These are phyloP conservation scores for Eupristina koningsbergeri DNA, from an alignment of 1,140 invertebrate genomes.

Conservation along the genomic window DNA sequence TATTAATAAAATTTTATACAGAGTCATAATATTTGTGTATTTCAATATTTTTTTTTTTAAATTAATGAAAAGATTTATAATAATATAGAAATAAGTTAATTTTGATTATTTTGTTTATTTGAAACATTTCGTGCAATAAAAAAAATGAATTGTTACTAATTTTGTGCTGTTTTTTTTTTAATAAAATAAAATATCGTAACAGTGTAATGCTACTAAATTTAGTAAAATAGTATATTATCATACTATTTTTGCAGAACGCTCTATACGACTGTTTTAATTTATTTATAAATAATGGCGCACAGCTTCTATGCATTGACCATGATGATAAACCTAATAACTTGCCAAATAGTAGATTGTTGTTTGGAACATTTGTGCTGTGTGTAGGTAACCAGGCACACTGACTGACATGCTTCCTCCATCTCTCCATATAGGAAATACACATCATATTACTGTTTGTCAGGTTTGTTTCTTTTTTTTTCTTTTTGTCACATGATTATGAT, in stretches of 20 bases:
- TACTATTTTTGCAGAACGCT: slow-evolving; percentile 13
- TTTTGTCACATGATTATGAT: slow-evolving; percentile 48
- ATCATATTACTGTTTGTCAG: slow-evolving; percentile 66
- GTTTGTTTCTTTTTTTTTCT: slow-evolving; percentile 67
- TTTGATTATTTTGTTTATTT: not conserved
- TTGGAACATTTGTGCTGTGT: slow-evolving; percentile 71
- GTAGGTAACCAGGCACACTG: slow-evolving; percentile 71
- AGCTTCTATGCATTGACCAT: slow-evolving; percentile 42
- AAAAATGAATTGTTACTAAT: not conserved
- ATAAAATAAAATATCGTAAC: not conserved
- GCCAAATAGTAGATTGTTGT: slow-evolving; percentile 62
- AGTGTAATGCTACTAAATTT: slow-evolving; percentile 3
- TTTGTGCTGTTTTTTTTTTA: not conserved
- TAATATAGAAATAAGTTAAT: not conserved
- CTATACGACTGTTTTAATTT: slow-evolving; percentile 18
- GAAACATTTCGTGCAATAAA: not conserved
- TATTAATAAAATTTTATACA: not conserved
- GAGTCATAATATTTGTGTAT: too few species aligned
- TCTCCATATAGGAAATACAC: slow-evolving; percentile 65
- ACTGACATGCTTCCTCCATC: slow-evolving; percentile 68
- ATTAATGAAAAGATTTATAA: not conserved
- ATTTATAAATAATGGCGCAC: slow-evolving; percentile 22
- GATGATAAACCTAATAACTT: slow-evolving; percentile 50
- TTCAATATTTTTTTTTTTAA: too few species aligned
- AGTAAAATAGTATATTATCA: slow-evolving; percentile 13